Evolutionary conservation across 2,113 vertebrate species (phyloP).

Genomic region (Camelus dromedarius): DNA sequence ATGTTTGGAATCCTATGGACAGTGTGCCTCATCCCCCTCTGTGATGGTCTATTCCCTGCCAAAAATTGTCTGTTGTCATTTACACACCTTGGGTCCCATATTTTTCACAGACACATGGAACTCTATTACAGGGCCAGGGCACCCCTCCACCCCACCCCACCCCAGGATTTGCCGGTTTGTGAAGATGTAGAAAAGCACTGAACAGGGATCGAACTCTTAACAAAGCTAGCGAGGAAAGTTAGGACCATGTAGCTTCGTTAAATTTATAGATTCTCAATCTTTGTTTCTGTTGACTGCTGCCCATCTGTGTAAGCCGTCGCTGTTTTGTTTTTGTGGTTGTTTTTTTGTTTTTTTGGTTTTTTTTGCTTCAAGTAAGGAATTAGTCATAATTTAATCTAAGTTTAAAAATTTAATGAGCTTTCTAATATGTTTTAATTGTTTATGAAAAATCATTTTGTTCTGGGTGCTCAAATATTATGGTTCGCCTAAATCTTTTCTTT

Average conservation of each 20-base stretch:
- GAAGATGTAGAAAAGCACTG: background rate
- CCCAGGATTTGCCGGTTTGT: background rate
- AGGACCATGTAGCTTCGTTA: background rate
- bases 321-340: too few relatives aligned
- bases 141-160: too few relatives aligned
- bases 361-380: slow-evolving; percentile 25
- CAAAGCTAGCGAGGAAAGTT: background rate
- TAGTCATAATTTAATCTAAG: slow-evolving; percentile 42
- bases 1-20: background rate
- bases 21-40: background rate
- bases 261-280: background rate
- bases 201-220: background rate
- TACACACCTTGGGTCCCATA: background rate
- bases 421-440: slow-evolving; percentile 48
- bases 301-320: background rate
- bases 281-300: background rate
- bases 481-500: slow-evolving; percentile 48
- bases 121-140: background rate
- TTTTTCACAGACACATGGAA: background rate
- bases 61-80: background rate
- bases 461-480: background rate
- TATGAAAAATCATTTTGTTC: slow-evolving; percentile 40
- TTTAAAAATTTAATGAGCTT: slow-evolving; percentile 12
- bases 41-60: background rate
- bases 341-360: background rate